Conservation (phyloP, 35 echinoderm and acorn worm genomes). For the Lytechinus variegatus region DNA sequence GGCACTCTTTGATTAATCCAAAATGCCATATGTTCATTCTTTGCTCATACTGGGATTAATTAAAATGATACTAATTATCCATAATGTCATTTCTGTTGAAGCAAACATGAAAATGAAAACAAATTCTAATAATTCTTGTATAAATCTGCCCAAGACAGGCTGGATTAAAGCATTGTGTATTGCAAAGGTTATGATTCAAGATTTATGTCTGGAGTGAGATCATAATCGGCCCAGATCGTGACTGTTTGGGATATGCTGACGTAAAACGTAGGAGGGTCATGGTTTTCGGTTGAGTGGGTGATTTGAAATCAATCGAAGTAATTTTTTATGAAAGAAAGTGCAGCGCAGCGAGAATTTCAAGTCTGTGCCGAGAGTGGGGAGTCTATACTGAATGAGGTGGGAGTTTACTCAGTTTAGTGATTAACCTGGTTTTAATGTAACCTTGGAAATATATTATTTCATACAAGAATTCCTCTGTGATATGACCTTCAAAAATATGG, state of each 20-base stretch:
- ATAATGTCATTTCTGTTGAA: background rate
- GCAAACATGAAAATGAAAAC: background rate
- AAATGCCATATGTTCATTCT: too few relatives aligned
- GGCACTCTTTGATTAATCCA: too few relatives aligned
- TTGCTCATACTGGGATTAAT: too few relatives aligned
- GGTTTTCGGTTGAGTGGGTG: background rate
- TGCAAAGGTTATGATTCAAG: background rate
- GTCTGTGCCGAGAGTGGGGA: background rate
- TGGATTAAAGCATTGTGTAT: background rate
- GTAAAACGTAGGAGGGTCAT: background rate
- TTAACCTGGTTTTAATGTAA: background rate
- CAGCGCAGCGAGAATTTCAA: background rate
- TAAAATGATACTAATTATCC: too few relatives aligned
- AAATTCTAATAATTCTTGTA: background rate
- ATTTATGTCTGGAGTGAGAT: background rate
- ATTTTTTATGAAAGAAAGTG: background rate
- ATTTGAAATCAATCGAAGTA: background rate
- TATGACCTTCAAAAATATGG: too few relatives aligned
- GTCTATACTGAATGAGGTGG: background rate
- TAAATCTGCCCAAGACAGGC: background rate
- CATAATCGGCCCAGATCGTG: background rate
- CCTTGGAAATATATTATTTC: background rate
- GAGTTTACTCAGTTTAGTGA: background rate
- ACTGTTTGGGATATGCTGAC: background rate
- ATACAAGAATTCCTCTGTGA: too few relatives aligned